Evolutionary conservation across 2,797 vertebrate species (phyloP), one percentile per base, ranked within the genome.

Genomic region (Sebastes itinus): DNA sequence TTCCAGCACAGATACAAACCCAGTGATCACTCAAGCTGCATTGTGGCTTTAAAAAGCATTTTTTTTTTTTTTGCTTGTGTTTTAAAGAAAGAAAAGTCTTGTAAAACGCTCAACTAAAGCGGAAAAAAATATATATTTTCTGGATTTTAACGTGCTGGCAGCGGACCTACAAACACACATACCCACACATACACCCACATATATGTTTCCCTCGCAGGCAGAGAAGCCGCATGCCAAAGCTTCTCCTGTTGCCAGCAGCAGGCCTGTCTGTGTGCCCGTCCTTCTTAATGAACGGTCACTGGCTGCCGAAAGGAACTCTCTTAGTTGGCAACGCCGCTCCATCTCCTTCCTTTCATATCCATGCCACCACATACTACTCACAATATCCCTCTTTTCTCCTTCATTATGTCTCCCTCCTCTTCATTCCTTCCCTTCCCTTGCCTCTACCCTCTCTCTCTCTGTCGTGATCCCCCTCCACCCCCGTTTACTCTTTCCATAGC

Each of bases 221-320:
- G 63, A 78, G 79, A 72, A 88, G 73, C 83, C n/a, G 4, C 65
- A 90, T 49, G 86, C 87, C 87, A 91, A 83, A 73, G 78, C 81
- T 94, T 96, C 94, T 88, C 96, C 95, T 95, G 96, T 97, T 98
- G 97, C 97, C 97, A 98, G 96, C 96, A 97, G 89, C 85, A 87
- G 96, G 95, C 95, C 95, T 97, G 96, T 97, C 96, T 97, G 96
- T 97, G 96, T 96, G 93, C 92, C 91, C 74, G 76, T 89, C 82
- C 78, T 77, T 88, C 87, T 90, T 88, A 88, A 91, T 91, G 83
- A 87, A 89, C 83, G 80, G 77, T 80, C 84, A 89, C 85, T 89
- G 85, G 87, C 90, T 87, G 82, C 87, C 58, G 80, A 89, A 82
- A 87, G 84, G 66, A 88, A 76, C 85, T 88, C 88, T 85, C 87